Evolutionary conservation across 2,797 vertebrate genomes (phyloP).

Genomic region (Spinibarbus caldwelli): DNA sequence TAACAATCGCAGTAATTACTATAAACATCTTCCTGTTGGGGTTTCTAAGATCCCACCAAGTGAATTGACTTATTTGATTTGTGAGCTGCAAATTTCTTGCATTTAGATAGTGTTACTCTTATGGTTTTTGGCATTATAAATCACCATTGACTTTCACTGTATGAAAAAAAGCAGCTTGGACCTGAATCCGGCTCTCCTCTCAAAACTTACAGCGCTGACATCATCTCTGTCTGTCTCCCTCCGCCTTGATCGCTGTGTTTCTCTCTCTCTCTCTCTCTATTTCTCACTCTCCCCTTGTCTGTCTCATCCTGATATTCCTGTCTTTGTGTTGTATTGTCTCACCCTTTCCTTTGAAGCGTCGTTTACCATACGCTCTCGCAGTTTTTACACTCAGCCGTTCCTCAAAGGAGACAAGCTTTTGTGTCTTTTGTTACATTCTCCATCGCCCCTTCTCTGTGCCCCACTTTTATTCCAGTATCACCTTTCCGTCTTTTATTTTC

Average conservation of each 20-base stretch:
- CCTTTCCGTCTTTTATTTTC: conserved; percentile 31
- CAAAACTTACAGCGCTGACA: conserved; percentile 37
- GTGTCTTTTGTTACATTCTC: conserved; percentile 43
- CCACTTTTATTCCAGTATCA: conserved; percentile 38
- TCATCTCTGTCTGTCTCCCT: conserved; percentile 30
- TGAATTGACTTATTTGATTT: neutral
- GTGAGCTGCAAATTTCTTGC: neutral
- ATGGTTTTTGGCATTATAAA: neutral
- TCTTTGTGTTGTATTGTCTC: conserved; percentile 44
- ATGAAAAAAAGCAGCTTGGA: neutral
- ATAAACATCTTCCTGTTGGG: too few species aligned
- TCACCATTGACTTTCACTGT: neutral
- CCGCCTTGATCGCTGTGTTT: too few species aligned
- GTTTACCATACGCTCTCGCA: conserved; percentile 37
- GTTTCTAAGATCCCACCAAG: too few species aligned
- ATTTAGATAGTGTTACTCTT: neutral
- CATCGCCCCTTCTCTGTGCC: conserved; percentile 20
- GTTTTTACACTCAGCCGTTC: conserved; percentile 45
- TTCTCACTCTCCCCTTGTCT: conserved; percentile 11
- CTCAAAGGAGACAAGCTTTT: conserved; percentile 43
- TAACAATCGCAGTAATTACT: too few species aligned
- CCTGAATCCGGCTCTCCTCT: neutral
- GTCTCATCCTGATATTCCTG: conserved; percentile 20
- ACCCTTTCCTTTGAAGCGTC: conserved; percentile 35
- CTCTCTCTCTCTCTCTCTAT: conserved; percentile 29